These are phyloP conservation scores for Cirrhinus molitorella DNA, from an alignment of 2,797 vertebrate genomes.

Conservation along the genomic window DNA sequence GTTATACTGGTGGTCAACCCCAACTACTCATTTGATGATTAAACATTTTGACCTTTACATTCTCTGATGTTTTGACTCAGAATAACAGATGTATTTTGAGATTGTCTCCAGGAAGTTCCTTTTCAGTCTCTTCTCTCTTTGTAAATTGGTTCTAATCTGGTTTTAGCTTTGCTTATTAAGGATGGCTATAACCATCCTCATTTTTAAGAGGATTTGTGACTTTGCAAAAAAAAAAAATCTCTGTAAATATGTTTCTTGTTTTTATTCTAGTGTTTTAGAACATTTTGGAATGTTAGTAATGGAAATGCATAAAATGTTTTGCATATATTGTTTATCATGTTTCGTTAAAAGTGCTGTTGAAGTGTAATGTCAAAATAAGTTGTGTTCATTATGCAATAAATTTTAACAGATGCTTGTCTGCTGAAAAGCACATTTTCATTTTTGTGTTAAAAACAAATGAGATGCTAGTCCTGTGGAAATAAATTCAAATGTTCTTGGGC, in stretches of 20 bases:
- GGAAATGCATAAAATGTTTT: not conserved
- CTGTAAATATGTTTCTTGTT: constrained; percentile 77
- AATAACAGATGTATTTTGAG: not conserved
- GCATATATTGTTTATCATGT: constrained; percentile 31
- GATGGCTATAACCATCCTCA: not conserved
- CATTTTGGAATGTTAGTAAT: constrained; percentile 15
- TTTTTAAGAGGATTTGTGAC: constrained; percentile 5
- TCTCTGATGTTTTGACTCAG: not conserved
- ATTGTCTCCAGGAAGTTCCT: not conserved
- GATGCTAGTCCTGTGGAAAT: not conserved
- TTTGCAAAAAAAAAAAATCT: not conserved
- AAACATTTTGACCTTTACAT: constrained; percentile 45
- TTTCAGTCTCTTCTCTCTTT: not conserved
- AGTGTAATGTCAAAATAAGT: not conserved
- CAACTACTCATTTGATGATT: constrained; percentile 95
- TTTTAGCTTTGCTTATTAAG: not conserved
- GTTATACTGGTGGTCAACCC: constrained; percentile 94
- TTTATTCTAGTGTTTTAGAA: constrained; percentile 18
- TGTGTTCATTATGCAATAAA: constrained; percentile 35
- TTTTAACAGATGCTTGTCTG: not conserved
- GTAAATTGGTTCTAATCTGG: not conserved
- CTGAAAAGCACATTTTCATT: not conserved
- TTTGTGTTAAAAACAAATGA: not conserved
- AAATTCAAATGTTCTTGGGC: too few species aligned
- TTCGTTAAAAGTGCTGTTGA: constrained; percentile 22